Evolutionary conservation across 2,113 vertebrate species (phyloP).

Genomic region (Xenus cinereus): DNA sequence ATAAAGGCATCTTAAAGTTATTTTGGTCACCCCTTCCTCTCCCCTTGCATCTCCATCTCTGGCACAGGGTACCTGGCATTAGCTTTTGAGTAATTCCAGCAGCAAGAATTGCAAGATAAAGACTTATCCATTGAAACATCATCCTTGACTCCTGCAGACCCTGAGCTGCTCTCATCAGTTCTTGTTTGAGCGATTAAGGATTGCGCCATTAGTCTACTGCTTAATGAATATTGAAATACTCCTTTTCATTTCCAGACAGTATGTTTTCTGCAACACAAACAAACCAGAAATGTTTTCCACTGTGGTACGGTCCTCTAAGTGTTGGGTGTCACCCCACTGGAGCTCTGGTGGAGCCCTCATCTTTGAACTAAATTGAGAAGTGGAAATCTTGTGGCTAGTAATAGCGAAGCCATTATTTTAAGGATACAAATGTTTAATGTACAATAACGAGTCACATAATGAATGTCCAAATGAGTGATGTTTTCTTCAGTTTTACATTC

Average conservation of each 20-base stretch:
- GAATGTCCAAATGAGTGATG: constrained; percentile 48
- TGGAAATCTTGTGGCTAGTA: constrained; percentile 25
- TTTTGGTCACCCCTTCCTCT: not conserved
- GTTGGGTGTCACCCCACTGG: not conserved
- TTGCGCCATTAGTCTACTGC: not conserved
- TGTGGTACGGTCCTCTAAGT: not conserved
- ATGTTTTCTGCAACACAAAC: not conserved
- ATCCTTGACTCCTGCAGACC: not conserved
- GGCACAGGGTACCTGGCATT: not conserved
- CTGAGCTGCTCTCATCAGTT: not conserved
- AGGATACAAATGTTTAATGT: constrained; percentile 58
- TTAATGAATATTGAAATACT: constrained; percentile 30
- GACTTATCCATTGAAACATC: not conserved
- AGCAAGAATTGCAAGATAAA: not conserved
- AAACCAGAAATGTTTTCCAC: not conserved
- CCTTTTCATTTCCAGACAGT: too few relatives aligned
- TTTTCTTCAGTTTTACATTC: constrained; percentile 22
- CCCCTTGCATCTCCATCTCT: not conserved
- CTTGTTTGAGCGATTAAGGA: not conserved
- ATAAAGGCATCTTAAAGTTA: not conserved
- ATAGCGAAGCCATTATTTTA: constrained; percentile 26
- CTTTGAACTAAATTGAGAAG: constrained; percentile 20
- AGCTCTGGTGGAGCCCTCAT: not conserved
- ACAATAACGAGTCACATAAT: constrained; percentile 31
- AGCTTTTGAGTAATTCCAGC: not conserved